Percentiles rank a stretch among this genome's conserved stretches.
Conservation (phyloP, 2,888 invertebrate species). For the Patella depressa region DNA sequence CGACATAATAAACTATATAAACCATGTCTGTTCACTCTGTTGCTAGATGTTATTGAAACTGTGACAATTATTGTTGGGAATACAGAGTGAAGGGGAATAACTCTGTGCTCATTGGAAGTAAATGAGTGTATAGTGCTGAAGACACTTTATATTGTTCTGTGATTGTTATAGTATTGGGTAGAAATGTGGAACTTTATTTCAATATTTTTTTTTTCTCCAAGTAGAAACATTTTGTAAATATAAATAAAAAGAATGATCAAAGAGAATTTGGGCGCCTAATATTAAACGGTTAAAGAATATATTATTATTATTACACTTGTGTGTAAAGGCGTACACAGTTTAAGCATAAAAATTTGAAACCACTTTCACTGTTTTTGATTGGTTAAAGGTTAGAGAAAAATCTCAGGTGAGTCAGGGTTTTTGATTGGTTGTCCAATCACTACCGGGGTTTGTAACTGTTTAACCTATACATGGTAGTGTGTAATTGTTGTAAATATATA, state of each 20-base stretch:
- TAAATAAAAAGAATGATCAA: too few relatives aligned
- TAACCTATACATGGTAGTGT: too few relatives aligned
- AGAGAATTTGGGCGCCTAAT: too few relatives aligned
- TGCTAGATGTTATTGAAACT: too few relatives aligned
- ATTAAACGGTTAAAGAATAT: too few relatives aligned
- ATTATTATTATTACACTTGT: not conserved
- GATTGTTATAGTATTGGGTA: slow-evolving; percentile 10
- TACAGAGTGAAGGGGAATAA: not conserved
- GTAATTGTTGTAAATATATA: too few relatives aligned
- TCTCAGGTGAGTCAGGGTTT: not conserved
- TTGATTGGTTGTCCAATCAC: not conserved
- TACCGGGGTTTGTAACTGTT: too few relatives aligned
- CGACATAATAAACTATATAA: too few relatives aligned
- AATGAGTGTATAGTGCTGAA: slow-evolving; percentile 5
- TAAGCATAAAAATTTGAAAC: slow-evolving; percentile 5
- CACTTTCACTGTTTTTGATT: slow-evolving; percentile 1
- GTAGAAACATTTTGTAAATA: too few relatives aligned
- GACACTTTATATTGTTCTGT: slow-evolving; percentile 10
- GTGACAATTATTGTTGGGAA: too few relatives aligned
- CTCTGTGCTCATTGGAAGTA: not conserved
- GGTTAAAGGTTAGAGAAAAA: not conserved
- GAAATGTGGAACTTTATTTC: slow-evolving; percentile 1
- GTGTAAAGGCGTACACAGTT: not conserved
- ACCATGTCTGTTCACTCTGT: too few relatives aligned
- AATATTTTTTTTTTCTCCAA: not conserved